Evolutionary conservation across 2,113 vertebrate species (phyloP).

Genomic region (Setophaga kirtlandii): DNA sequence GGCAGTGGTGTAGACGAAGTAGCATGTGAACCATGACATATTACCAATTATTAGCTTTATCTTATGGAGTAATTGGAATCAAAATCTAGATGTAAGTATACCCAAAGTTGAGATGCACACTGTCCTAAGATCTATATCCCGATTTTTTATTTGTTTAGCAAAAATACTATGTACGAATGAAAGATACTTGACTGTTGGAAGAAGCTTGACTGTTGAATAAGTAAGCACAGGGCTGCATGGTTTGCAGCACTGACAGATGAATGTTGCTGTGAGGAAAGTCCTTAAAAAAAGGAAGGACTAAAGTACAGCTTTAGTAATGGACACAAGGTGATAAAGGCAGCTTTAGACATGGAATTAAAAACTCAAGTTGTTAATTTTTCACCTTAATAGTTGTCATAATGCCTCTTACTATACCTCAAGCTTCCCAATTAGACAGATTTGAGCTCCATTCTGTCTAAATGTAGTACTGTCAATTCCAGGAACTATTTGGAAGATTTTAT

Average conservation of each 20-base stretch:
- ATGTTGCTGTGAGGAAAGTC: not conserved
- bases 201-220: not conserved
- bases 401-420: not conserved
- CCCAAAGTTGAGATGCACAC: not conserved
- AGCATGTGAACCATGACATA: not conserved
- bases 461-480: not conserved
- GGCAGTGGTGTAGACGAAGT: not conserved
- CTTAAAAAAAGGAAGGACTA: not conserved
- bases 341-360: not conserved
- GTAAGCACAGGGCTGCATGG: not conserved
- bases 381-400: not conserved
- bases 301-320: not conserved
- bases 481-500: slow-evolving; percentile 1
- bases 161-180: not conserved
- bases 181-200: not conserved
- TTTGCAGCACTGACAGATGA: not conserved
- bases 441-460: not conserved
- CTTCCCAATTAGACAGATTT: not conserved
- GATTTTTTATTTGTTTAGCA: not conserved
- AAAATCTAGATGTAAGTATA: not conserved
- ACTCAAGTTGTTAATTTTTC: not conserved
- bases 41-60: not conserved
- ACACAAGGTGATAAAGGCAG: not conserved
- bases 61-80: not conserved
- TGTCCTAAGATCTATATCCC: not conserved